Conservation (phyloP, 2,797 vertebrate genomes). For the Natrix natrix region DNA sequence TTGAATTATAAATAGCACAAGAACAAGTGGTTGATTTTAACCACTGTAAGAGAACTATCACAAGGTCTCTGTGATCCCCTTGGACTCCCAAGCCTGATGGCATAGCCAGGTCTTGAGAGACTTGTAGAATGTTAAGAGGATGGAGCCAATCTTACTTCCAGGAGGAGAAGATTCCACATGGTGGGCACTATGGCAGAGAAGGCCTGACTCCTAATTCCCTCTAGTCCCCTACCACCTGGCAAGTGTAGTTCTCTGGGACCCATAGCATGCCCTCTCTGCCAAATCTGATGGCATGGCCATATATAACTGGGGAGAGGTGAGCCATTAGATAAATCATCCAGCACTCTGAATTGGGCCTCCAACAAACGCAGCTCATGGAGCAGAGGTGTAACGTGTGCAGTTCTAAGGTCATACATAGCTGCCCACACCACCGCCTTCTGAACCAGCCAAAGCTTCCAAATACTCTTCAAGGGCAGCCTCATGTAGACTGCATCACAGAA, state of each 20-base stretch:
- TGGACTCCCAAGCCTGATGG: not conserved
- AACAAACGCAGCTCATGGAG: not conserved
- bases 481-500: not conserved
- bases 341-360: not conserved
- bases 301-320: not conserved
- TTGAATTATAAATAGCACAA: not conserved
- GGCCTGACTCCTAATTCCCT: not conserved
- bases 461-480: not conserved
- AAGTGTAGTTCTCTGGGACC: not conserved
- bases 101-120: not conserved
- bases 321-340: not conserved
- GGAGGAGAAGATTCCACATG: not conserved
- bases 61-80: not conserved
- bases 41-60: not conserved
- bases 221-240: not conserved
- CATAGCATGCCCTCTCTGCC: not conserved
- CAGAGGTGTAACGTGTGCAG: not conserved
- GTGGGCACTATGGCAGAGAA: not conserved
- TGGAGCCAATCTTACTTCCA: not conserved
- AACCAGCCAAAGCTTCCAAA: not conserved
- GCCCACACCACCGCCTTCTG: not conserved
- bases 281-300: not conserved
- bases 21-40: no score
- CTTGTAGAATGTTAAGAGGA: not conserved
- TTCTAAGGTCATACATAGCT: not conserved